phyloP scores from a whole-genome alignment of 92 coral and sea anemone species.

The Paramuricea clavata region DNA sequence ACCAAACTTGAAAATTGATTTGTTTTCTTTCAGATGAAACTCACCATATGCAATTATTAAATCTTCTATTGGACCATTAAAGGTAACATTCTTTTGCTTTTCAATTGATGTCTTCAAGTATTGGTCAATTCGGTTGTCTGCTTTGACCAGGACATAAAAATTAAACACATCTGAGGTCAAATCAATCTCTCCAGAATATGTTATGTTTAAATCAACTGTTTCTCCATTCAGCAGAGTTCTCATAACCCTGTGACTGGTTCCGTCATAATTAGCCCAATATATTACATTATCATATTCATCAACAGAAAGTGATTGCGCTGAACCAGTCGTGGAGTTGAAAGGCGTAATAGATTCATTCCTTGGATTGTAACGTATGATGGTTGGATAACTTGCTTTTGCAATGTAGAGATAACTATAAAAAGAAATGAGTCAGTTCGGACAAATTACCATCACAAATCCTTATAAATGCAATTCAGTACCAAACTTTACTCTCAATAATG shows the following conservation, averaged over 20 bases:
- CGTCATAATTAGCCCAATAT: slow-evolving; percentile 19
- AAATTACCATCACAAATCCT: background rate
- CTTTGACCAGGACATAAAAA: slow-evolving; percentile 9
- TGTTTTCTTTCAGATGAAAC: no score
- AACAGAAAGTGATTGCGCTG: slow-evolving; percentile 13
- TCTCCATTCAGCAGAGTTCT: background rate
- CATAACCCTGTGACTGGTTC: background rate
- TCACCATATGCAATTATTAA: background rate
- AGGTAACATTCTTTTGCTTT: background rate
- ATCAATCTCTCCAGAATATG: background rate
- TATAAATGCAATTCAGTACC: no score
- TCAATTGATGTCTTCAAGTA: slow-evolving; percentile 2
- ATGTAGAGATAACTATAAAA: background rate
- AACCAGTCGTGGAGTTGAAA: background rate
- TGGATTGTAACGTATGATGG: background rate
- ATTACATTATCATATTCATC: no score
- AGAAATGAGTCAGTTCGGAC: no score
- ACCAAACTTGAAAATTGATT: no score
- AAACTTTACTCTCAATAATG: no score
- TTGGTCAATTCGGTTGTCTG: background rate
- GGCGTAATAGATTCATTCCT: no score
- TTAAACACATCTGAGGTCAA: background rate
- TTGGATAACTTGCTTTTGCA: background rate
- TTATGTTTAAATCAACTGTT: slow-evolving; percentile 15
- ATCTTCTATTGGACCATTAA: background rate